Conservation (phyloP, 2,113 vertebrate genomes). For the Hyperopisus bebe region DNA sequence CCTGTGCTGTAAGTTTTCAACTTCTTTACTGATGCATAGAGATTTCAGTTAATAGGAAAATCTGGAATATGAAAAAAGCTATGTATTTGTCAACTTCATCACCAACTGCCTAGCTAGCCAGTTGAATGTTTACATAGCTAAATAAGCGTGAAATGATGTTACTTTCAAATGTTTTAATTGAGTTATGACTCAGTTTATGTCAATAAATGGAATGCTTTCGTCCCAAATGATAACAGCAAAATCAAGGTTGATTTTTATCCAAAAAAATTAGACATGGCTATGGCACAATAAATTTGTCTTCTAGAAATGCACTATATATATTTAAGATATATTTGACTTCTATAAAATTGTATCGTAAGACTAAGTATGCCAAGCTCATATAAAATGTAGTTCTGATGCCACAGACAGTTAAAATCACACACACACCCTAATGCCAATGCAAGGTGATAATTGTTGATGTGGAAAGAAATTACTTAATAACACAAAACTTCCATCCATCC, state of each 20-base stretch:
- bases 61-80: background rate
- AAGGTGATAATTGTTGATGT: background rate
- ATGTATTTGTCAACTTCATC: background rate
- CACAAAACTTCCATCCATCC: background rate
- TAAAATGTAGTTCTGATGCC: background rate
- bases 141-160: background rate
- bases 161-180: background rate
- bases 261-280: background rate
- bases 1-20: background rate
- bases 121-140: background rate
- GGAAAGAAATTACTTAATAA: background rate
- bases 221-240: background rate
- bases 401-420: background rate
- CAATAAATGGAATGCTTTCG: background rate
- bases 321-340: background rate
- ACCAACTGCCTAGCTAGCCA: background rate
- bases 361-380: background rate
- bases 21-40: background rate
- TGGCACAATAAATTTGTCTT: background rate
- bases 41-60: background rate
- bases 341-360: background rate
- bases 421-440: background rate
- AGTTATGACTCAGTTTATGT: background rate
- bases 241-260: background rate
- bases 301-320: background rate